Conservation (phyloP, 2,797 vertebrate genomes). For the Trichosurus vulpecula region DNA sequence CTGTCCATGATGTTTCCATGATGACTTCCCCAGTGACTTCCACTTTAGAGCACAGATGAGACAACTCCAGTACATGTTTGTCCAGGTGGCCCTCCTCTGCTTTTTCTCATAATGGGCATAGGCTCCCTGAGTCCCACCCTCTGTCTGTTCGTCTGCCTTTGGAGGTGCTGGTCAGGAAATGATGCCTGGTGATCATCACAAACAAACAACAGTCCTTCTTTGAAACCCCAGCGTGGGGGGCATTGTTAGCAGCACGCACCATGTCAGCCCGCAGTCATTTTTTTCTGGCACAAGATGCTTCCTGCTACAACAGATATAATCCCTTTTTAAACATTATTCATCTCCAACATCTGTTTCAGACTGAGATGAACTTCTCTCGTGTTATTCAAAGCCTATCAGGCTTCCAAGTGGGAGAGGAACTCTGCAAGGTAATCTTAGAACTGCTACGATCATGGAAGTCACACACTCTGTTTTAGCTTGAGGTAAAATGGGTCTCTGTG, state of each 20-base stretch:
- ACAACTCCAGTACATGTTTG: conserved; percentile 85
- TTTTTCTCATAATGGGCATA: conserved; percentile 85
- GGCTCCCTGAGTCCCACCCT: conserved; percentile 79
- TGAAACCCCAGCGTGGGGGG: conserved; percentile 27
- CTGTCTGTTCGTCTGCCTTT: conserved; percentile 69
- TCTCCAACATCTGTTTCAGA: conserved; percentile 79
- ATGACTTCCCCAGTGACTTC: background rate
- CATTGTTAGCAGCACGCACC: conserved; percentile 52
- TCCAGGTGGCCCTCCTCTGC: conserved; percentile 90
- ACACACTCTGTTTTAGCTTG: conserved; percentile 65
- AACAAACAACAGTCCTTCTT: conserved; percentile 74
- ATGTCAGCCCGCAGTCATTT: conserved; percentile 59
- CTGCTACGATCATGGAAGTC: conserved; percentile 55
- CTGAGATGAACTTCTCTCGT: conserved; percentile 71
- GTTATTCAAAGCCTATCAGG: conserved; percentile 70
- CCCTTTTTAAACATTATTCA: conserved; percentile 78
- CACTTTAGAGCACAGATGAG: conserved; percentile 84
- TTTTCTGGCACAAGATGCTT: conserved; percentile 74
- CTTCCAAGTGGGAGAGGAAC: conserved; percentile 74
- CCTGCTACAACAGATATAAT: conserved; percentile 79
- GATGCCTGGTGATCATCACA: conserved; percentile 79
- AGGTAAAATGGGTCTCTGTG: conserved; percentile 52
- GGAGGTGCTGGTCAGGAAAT: conserved; percentile 82
- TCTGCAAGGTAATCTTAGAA: conserved; percentile 56
- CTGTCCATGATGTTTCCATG: background rate